Conservation (phyloP, 2,797 vertebrate genomes). For the Bryconaethiops microstoma region DNA sequence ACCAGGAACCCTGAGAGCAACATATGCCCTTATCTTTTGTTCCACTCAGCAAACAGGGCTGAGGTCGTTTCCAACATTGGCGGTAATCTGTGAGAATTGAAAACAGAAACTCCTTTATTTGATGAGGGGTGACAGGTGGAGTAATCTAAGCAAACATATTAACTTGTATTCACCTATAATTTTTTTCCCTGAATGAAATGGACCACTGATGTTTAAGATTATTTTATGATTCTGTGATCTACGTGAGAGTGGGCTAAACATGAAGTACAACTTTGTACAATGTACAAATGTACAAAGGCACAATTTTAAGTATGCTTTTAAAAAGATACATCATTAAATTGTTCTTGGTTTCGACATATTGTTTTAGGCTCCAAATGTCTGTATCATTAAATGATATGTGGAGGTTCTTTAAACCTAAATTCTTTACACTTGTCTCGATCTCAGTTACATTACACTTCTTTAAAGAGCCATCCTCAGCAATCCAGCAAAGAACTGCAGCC, state of each 20-base stretch:
- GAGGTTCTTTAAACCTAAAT: background rate
- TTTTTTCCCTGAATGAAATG: background rate
- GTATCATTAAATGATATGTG: too few species aligned
- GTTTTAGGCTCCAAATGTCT: background rate
- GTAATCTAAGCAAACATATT: background rate
- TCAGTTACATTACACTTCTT: too few species aligned
- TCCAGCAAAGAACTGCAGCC: too few species aligned
- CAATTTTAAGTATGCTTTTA: too few species aligned
- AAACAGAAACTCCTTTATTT: conserved; percentile 24
- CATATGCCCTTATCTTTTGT: conserved; percentile 29
- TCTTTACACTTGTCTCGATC: too few species aligned
- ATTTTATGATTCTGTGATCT: background rate
- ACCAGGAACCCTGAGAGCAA: background rate
- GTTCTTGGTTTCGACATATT: background rate
- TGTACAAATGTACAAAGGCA: background rate
- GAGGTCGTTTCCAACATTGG: background rate
- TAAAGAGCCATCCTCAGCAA: too few species aligned
- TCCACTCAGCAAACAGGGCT: conserved; percentile 37
- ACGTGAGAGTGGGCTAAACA: background rate
- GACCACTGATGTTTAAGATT: background rate
- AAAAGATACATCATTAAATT: background rate
- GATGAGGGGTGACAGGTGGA: conserved; percentile 39
- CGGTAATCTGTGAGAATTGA: conserved; percentile 40
- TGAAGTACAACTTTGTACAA: background rate
- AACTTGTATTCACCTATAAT: background rate